Percentiles rank a stretch among this genome's conserved stretches.
Evolutionary conservation across 2,113 vertebrate genomes (phyloP).

Genomic region (Nothobranchius furzeri): DNA sequence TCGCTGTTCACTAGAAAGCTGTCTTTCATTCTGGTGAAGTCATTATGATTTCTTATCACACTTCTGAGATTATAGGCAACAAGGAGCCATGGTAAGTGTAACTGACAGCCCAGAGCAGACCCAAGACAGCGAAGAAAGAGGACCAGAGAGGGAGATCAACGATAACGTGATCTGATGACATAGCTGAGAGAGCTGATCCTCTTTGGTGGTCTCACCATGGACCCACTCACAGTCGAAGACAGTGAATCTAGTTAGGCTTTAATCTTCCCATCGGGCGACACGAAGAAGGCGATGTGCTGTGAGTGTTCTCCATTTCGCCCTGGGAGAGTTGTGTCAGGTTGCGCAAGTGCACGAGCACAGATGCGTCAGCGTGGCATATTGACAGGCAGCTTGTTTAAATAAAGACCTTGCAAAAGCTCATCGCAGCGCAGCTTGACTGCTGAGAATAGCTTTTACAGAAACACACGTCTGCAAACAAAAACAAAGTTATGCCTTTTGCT

Average conservation of each 20-base stretch:
- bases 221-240: conserved; percentile 42
- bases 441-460: conserved; percentile 57
- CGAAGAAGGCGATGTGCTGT: conserved; percentile 39
- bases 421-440: conserved; percentile 27
- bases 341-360: conserved; percentile 48
- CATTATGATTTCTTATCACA: conserved; percentile 37
- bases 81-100: conserved; percentile 44
- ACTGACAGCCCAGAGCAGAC: conserved; percentile 26
- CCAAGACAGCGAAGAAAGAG: conserved; percentile 33
- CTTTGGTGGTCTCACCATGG: conserved; percentile 68
- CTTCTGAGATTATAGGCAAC: conserved; percentile 29
- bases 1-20: conserved; percentile 8
- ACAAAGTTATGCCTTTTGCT: conserved; percentile 46
- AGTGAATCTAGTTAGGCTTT: conserved; percentile 67
- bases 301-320: conserved; percentile 68
- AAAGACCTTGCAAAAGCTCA: conserved; percentile 55
- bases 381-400: conserved; percentile 77
- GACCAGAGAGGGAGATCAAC: conserved; percentile 54
- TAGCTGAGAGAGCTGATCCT: conserved; percentile 49
- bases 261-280: conserved; percentile 66
- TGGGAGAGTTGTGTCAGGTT: conserved; percentile 62
- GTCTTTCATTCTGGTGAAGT: conserved; percentile 36
- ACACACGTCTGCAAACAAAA: conserved; percentile 69
- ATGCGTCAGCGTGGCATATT: conserved; percentile 57
- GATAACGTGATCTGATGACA: conserved; percentile 70